phyloP scores from a whole-genome alignment of 64 coral and sea anemone species.

The Pachyseris speciosa region DNA sequence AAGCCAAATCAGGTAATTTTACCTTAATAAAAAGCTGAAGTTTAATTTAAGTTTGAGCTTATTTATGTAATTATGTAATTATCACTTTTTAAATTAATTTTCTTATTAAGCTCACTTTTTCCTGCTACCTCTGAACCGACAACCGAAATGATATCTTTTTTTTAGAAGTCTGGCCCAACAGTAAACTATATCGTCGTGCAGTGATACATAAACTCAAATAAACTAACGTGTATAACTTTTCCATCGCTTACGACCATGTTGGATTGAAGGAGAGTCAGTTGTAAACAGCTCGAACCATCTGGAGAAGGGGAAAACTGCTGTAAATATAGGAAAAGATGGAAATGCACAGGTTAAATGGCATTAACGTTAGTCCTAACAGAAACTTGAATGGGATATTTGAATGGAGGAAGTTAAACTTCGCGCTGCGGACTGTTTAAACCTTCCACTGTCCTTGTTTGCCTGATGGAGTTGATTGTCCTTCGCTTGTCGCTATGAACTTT shows the following conservation, averaged over 20 bases:
- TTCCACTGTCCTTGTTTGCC: conserved; percentile 82
- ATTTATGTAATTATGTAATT: too few relatives aligned
- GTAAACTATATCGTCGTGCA: too few relatives aligned
- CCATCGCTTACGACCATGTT: conserved; percentile 36
- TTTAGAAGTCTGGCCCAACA: background rate
- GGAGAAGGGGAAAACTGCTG: conserved; percentile 7
- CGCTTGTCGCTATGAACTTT: conserved; percentile 53
- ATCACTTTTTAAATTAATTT: too few relatives aligned
- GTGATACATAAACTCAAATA: background rate
- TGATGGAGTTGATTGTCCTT: background rate
- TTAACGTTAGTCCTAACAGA: background rate
- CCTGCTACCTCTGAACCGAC: too few relatives aligned
- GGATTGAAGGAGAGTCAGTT: background rate
- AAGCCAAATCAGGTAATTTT: too few relatives aligned
- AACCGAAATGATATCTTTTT: too few relatives aligned
- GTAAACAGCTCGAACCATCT: background rate
- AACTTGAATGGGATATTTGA: background rate
- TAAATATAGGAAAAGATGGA: background rate
- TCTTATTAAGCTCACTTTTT: too few relatives aligned
- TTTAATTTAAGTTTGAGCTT: too few relatives aligned
- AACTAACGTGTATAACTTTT: conserved; percentile 41
- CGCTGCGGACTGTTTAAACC: conserved; percentile 25
- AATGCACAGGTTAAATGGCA: background rate
- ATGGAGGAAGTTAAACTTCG: too few relatives aligned
- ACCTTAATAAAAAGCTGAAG: too few relatives aligned